These are phyloP conservation scores for Apotomis turbidana DNA, from an alignment of 2,888 invertebrate species.

Conservation along the genomic window DNA sequence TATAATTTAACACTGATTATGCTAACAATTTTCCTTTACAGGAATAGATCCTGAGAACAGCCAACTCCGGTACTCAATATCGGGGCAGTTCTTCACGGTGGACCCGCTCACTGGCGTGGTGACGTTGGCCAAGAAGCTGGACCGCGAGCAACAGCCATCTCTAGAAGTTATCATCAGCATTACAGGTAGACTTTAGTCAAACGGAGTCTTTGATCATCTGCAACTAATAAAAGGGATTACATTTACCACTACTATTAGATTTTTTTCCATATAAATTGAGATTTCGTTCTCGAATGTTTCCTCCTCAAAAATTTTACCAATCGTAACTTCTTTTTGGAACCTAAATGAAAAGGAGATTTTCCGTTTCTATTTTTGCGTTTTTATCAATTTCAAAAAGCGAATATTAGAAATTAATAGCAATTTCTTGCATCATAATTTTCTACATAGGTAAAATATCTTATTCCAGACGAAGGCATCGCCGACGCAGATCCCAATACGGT, in stretches of 20 bases:
- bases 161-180: conserved; percentile 92
- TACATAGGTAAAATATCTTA: background rate
- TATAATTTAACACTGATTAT: too few relatives aligned
- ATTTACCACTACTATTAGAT: too few relatives aligned
- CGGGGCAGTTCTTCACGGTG: conserved; percentile 92
- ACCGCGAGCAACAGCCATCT: conserved; percentile 87
- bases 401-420: too few relatives aligned
- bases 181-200: conserved; percentile 82
- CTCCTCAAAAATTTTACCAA: too few relatives aligned
- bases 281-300: too few relatives aligned
- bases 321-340: too few relatives aligned
- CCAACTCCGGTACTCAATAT: conserved; percentile 89
- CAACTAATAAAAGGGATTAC: too few relatives aligned
- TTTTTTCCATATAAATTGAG: too few relatives aligned
- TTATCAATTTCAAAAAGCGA: too few relatives aligned
- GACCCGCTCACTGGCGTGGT: conserved; percentile 90
- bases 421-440: too few relatives aligned
- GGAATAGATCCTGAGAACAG: conserved; percentile 90
- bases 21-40: conserved; percentile 52
- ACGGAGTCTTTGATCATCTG: background rate
- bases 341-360: too few relatives aligned
- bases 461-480: conserved; percentile 86
- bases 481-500: conserved; percentile 91
- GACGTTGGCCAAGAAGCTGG: conserved; percentile 87
- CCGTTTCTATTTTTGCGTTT: too few relatives aligned